Evolutionary conservation across 2,888 invertebrate species (phyloP), one percentile per base, ranked within the genome.

Genomic region (Pemphredon lugubris): DNA sequence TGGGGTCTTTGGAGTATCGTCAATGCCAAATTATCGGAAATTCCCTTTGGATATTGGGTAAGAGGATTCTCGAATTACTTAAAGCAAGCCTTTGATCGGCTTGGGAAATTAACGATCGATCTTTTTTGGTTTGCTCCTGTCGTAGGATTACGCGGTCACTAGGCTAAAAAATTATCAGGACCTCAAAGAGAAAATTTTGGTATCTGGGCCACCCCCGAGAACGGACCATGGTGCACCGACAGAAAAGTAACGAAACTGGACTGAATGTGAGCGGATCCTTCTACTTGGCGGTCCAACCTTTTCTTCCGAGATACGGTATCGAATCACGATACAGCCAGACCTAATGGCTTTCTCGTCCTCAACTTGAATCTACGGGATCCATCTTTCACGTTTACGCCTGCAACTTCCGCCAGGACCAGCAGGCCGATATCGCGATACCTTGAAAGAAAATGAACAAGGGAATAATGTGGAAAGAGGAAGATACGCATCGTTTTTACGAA

Each of bases 31-130:
- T 94, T 94, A 48, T 96, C 97, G 1, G 94, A 95, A 86, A 98
- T 98, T 83, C 95, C 96, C 14, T 98, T 98, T 86, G 98, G 97
- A 60, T 98, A 98, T 87, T 96, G 96, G 96, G 97, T 97, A 90
- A 92, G 93, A 85, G 16, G n/a, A 7, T 1, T 34, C 34, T 9
- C n/a, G 2, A 5, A 26, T 2, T 9, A n/a, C n/a, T n/a, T n/a
- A n/a, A n/a, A n/a, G n/a, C n/a, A n/a, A n/a, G n/a, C n/a, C n/a
- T n/a, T n/a, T n/a, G n/a, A n/a, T n/a, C n/a, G n/a, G n/a, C n/a
- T n/a, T n/a, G n/a, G n/a, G n/a, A n/a, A n/a, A n/a, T n/a, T n/a
- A n/a, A n/a, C n/a, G n/a, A 9, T 34, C 34, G n/a, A 4, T 34
- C n/a, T 1, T 11, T 2, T 34, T 34, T 4, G n/a, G 3, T 34